A percentile compares a stretch with the other conserved stretches of the same genome.
Conservation (phyloP, 2,113 vertebrate species). For the Motacilla tschutschensis region DNA sequence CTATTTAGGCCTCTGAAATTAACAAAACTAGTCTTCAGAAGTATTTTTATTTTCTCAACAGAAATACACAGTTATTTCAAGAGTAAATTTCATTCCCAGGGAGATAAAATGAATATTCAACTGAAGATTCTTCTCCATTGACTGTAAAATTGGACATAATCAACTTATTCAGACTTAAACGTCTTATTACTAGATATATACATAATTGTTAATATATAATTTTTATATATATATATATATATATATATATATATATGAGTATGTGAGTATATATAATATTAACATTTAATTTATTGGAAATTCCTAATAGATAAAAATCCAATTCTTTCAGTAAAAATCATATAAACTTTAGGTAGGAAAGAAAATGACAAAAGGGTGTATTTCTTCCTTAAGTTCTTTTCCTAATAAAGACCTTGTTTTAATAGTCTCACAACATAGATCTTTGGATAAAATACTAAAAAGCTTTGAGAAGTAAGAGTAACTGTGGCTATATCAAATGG, state of each 20-base stretch:
- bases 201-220: neutral
- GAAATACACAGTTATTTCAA: neutral
- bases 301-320: neutral
- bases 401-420: neutral
- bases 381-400: neutral
- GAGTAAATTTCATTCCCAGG: neutral
- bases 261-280: neutral
- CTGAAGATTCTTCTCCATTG: neutral
- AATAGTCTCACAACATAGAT: neutral
- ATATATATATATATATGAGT: no score
- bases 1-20: neutral
- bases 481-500: neutral
- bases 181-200: neutral
- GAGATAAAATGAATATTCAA: neutral
- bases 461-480: neutral
- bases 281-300: neutral
- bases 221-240: neutral
- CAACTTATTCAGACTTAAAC: neutral
- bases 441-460: neutral
- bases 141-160: neutral
- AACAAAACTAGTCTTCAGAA: neutral
- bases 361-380: neutral
- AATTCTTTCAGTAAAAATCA: neutral
- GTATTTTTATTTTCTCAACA: neutral
- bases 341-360: neutral